A percentile compares a stretch with the other conserved stretches of the same genome.
phyloP scores from a whole-genome alignment of 2,113 vertebrate species.

The Charina bottae region DNA sequence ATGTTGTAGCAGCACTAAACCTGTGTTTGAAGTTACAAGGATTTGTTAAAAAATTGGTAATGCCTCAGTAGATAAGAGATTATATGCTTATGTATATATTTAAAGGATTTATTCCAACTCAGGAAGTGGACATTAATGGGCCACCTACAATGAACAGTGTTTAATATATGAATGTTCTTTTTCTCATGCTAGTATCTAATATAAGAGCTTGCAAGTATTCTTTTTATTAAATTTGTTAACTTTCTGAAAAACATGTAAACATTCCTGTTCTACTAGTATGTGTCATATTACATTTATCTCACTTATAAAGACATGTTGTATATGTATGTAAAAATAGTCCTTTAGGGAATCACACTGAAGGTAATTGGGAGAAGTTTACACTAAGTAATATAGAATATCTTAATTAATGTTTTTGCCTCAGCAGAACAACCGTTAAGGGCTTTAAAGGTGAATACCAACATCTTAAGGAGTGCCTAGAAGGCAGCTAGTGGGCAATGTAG shows the following conservation, averaged over 20 bases:
- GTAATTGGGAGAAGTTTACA: slow-evolving; percentile 74
- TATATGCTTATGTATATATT: slow-evolving; percentile 82
- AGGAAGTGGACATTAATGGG: slow-evolving; percentile 82
- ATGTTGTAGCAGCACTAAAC: slow-evolving; percentile 80
- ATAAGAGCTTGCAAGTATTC: slow-evolving; percentile 74
- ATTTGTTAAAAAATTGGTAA: slow-evolving; percentile 87
- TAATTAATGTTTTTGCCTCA: slow-evolving; percentile 72
- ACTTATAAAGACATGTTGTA: slow-evolving; percentile 79
- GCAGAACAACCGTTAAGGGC: slow-evolving; percentile 45
- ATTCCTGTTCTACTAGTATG: slow-evolving; percentile 71
- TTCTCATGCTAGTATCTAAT: slow-evolving; percentile 69
- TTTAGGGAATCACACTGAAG: slow-evolving; percentile 77
- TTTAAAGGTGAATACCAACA: neutral
- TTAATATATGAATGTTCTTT: slow-evolving; percentile 74
- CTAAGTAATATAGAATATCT: slow-evolving; percentile 79
- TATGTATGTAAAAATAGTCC: slow-evolving; percentile 81
- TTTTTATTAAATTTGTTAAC: slow-evolving; percentile 78
- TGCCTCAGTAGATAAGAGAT: slow-evolving; percentile 87
- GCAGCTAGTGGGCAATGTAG: neutral
- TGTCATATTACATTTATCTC: slow-evolving; percentile 82
- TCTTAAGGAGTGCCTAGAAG: neutral
- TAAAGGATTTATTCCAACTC: slow-evolving; percentile 81
- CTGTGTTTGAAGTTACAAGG: slow-evolving; percentile 83
- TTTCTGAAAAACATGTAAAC: slow-evolving; percentile 84
- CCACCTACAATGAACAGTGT: slow-evolving; percentile 83